Conservation (phyloP, 2,797 vertebrate species). For the Sphenopsis melanotis region DNA sequence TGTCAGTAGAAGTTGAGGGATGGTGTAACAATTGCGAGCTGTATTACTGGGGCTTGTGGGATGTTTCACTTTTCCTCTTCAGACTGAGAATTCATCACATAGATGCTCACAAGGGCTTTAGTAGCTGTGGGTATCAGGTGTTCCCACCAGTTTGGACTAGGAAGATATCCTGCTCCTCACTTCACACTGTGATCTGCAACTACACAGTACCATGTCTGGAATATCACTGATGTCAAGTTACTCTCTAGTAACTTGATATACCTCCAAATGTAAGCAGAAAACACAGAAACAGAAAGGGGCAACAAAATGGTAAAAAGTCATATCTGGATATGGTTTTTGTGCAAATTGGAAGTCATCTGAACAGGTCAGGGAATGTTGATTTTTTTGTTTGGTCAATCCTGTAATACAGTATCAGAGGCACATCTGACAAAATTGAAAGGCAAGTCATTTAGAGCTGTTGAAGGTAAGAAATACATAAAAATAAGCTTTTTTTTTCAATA, state of each 20-base stretch:
- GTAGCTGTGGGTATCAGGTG: not conserved
- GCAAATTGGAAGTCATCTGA: not conserved
- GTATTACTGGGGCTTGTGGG: not conserved
- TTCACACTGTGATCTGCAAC: not conserved
- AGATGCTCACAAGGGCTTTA: not conserved
- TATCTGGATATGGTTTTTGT: not conserved
- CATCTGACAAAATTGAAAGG: not conserved
- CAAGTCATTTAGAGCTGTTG: not conserved
- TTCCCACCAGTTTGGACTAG: not conserved
- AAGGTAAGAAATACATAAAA: not conserved
- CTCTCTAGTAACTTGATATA: not conserved
- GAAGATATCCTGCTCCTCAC: not conserved
- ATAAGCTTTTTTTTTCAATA: not conserved
- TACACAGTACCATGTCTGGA: not conserved
- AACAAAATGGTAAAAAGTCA: not conserved
- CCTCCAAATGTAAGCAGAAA: not conserved
- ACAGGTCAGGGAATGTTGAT: not conserved
- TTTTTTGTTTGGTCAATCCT: not conserved
- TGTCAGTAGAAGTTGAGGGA: slow-evolving; percentile 30
- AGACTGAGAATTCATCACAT: not conserved
- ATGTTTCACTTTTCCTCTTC: not conserved
- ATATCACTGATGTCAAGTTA: not conserved
- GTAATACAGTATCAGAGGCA: not conserved
- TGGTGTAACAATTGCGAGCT: not conserved
- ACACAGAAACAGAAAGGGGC: not conserved